These are phyloP conservation scores for Germaria angustata DNA, from an alignment of 2,888 invertebrate species.

Conservation along the genomic window DNA sequence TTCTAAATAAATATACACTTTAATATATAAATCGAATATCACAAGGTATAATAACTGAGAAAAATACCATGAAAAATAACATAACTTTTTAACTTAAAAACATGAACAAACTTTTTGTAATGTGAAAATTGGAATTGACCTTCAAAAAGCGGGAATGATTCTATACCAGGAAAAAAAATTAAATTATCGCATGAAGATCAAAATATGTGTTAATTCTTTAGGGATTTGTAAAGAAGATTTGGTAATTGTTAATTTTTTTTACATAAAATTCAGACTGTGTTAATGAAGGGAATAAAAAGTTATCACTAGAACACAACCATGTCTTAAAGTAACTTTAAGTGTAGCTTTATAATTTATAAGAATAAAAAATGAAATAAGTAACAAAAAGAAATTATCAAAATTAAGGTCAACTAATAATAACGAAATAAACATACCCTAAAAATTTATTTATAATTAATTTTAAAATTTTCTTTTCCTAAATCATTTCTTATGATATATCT, in stretches of 20 bases:
- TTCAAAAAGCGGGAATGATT: too few relatives aligned
- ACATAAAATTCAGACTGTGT: conserved; percentile 30
- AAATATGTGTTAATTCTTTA: too few relatives aligned
- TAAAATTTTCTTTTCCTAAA: not conserved
- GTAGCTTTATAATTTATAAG: conserved; percentile 17
- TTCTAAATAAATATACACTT: too few relatives aligned
- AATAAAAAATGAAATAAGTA: conserved; percentile 21
- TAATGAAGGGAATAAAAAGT: conserved; percentile 31
- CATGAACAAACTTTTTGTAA: too few relatives aligned
- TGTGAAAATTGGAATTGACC: too few relatives aligned
- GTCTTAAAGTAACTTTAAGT: conserved; percentile 33
- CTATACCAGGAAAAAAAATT: too few relatives aligned
- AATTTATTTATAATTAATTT: not conserved
- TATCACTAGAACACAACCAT: conserved; percentile 22
- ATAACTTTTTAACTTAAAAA: too few relatives aligned
- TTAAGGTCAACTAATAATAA: not conserved
- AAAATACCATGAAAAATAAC: too few relatives aligned
- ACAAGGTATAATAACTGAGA: too few relatives aligned
- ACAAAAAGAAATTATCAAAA: not conserved
- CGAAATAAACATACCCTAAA: not conserved
- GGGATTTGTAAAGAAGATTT: conserved; percentile 15
- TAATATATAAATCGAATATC: too few relatives aligned
- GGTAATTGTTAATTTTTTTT: conserved; percentile 11
- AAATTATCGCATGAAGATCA: too few relatives aligned
- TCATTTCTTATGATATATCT: conserved; percentile 18